A percentile compares a stretch with the other conserved stretches of the same genome.
phyloP scores from a whole-genome alignment of 2,797 vertebrate species.

The Arctocebus calabarensis region DNA sequence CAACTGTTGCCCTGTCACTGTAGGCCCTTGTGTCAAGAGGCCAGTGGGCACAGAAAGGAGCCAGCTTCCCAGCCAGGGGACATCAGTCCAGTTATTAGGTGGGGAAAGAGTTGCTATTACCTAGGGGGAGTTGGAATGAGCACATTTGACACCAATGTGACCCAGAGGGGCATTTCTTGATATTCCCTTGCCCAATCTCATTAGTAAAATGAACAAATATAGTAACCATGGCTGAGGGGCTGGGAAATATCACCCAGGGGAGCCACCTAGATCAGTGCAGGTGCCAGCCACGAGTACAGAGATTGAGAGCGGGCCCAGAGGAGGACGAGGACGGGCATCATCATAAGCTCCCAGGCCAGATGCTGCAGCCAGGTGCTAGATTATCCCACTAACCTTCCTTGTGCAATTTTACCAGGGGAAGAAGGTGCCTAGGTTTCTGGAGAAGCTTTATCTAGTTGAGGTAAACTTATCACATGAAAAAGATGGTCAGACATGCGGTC shows the following conservation, averaged over 20 bases:
- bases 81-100: background rate
- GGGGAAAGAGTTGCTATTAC: background rate
- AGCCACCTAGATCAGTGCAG: background rate
- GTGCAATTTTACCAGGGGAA: background rate
- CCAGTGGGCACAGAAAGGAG: background rate
- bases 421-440: background rate
- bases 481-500: background rate
- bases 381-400: too few species aligned
- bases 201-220: background rate
- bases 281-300: background rate
- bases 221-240: background rate
- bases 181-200: background rate
- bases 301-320: background rate
- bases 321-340: background rate
- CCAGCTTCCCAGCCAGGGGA: background rate
- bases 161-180: background rate
- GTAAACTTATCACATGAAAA: background rate
- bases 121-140: background rate
- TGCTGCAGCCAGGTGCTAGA: background rate
- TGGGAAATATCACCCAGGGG: background rate
- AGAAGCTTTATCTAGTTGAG: background rate
- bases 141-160: background rate
- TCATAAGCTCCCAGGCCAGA: background rate
- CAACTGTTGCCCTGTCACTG: background rate
- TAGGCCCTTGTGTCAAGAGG: background rate